Percentiles rank a stretch among this genome's conserved stretches.
Conservation (phyloP, 2,888 invertebrate genomes). For the Sesia bembeciformis region DNA sequence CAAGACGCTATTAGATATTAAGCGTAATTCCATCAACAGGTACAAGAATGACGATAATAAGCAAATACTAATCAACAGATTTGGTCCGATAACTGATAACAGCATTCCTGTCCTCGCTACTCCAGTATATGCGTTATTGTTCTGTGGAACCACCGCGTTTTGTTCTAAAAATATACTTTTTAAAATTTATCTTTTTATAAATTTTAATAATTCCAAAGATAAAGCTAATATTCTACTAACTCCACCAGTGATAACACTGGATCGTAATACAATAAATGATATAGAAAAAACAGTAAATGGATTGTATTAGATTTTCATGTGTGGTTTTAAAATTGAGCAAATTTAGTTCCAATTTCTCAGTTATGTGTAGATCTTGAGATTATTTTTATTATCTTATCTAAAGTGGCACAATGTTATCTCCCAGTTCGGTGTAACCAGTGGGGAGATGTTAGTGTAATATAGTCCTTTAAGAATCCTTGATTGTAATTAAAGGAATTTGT, state of each 20-base stretch:
- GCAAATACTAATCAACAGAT: constrained; percentile 27
- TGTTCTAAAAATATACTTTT: background rate
- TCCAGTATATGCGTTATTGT: background rate
- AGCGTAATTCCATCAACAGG: background rate
- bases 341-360: background rate
- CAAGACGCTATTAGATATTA: too few species aligned
- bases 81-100: constrained; percentile 27
- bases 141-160: background rate
- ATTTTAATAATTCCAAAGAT: too few species aligned
- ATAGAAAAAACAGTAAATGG: too few species aligned
- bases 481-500: background rate
- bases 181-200: too few species aligned
- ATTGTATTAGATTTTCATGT: too few species aligned
- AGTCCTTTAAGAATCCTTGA: background rate
- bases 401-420: background rate
- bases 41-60: constrained; percentile 18
- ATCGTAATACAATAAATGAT: too few species aligned
- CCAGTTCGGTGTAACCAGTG: background rate
- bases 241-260: too few species aligned
- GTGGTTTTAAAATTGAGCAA: too few species aligned
- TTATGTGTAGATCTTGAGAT: background rate
- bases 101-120: background rate
- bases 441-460: background rate
- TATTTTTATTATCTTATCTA: background rate
- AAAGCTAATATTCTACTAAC: too few species aligned